Conservation (phyloP, 2,797 vertebrate genomes). For the Pangasius macronema region DNA sequence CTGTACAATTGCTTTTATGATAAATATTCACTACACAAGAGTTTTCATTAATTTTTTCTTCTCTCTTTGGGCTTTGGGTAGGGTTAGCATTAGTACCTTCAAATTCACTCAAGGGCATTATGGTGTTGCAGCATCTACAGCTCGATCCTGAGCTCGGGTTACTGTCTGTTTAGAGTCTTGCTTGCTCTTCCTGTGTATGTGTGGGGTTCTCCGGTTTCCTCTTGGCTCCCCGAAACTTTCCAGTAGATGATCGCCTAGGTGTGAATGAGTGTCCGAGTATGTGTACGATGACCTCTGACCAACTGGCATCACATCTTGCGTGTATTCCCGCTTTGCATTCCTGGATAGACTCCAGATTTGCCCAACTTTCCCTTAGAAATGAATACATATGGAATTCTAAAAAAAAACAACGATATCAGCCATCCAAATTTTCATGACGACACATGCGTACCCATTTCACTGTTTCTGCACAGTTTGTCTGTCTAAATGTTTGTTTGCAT, state of each 20-base stretch:
- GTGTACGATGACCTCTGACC: not conserved
- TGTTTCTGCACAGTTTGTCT: not conserved
- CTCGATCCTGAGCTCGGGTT: not conserved
- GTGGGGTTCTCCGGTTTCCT: not conserved
- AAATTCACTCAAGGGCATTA: not conserved
- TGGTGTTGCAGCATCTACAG: not conserved
- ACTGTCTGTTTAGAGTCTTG: not conserved
- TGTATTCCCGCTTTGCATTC: not conserved
- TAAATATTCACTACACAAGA: not conserved
- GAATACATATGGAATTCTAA: not conserved
- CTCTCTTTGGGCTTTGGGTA: slow-evolving; percentile 54
- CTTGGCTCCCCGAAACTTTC: slow-evolving; percentile 6
- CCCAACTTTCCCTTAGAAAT: not conserved
- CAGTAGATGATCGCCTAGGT: not conserved
- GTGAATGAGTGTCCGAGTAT: not conserved
- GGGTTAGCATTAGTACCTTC: not conserved
- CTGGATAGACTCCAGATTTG: not conserved
- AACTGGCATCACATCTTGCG: not conserved
- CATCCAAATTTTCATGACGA: not conserved
- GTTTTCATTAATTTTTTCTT: not conserved
- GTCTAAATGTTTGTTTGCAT: not conserved
- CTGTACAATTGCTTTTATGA: not conserved
- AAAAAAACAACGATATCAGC: not conserved
- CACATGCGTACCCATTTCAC: not conserved
- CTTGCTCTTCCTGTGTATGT: not conserved